phyloP scores from a whole-genome alignment of 2,888 invertebrate species.

The Drosophila emarginata region DNA sequence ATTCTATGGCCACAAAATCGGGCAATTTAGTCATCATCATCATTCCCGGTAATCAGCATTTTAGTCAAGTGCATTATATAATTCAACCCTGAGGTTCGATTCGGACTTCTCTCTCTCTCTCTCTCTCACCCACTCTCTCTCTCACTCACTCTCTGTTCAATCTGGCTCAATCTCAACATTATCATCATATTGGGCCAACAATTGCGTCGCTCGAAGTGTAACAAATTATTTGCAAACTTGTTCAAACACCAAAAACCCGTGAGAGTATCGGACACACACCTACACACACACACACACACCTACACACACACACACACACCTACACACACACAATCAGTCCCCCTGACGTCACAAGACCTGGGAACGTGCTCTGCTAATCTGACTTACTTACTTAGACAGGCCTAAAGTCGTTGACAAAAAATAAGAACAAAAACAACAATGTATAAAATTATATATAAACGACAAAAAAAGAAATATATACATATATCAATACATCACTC shows the following conservation, averaged over 20 bases:
- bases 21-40: conserved; percentile 38
- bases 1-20: conserved; percentile 41
- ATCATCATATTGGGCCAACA: conserved; percentile 32
- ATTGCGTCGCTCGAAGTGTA: conserved; percentile 19
- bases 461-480: conserved; percentile 7
- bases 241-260: conserved; percentile 26
- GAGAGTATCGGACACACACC: conserved; percentile 5
- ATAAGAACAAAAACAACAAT: background rate
- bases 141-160: background rate
- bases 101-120: background rate
- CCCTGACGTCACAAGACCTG: conserved; percentile 32
- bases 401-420: conserved; percentile 9
- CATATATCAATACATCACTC: background rate
- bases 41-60: conserved; percentile 14
- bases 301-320: conserved; percentile 4
- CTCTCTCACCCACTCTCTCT: no score
- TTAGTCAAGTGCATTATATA: conserved; percentile 20
- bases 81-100: background rate
- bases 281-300: background rate
- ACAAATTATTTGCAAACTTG: conserved; percentile 5
- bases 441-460: no score
- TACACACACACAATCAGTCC: conserved; percentile 1
- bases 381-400: conserved; percentile 18
- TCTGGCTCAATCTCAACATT: conserved; percentile 1
- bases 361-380: conserved; percentile 45